These are phyloP conservation scores for Xylota sylvarum DNA, from an alignment of 2,888 invertebrate species.

Conservation along the genomic window DNA sequence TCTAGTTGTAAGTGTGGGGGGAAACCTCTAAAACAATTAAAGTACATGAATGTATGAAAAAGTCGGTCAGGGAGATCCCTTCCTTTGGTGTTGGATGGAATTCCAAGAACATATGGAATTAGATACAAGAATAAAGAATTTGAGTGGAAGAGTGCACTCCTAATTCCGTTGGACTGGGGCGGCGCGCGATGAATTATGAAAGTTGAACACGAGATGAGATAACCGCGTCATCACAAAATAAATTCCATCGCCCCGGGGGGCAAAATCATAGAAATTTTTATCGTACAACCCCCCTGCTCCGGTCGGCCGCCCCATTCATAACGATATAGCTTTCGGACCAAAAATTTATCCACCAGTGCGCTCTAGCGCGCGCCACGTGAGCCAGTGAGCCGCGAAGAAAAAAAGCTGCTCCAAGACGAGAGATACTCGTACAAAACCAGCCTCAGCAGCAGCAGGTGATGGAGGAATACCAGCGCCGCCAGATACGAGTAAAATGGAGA, in stretches of 20 bases:
- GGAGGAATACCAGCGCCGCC: slow-evolving; percentile 9
- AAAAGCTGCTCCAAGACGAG: slow-evolving; percentile 34
- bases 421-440: slow-evolving; percentile 58
- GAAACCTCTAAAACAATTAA: slow-evolving; percentile 73
- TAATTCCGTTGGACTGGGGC: slow-evolving; percentile 61
- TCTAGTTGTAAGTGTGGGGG: slow-evolving; percentile 25
- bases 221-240: slow-evolving; percentile 59
- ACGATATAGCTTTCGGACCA: slow-evolving; percentile 64
- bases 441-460: slow-evolving; percentile 63
- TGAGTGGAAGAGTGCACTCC: slow-evolving; percentile 60
- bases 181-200: slow-evolving; percentile 58
- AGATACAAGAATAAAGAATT: slow-evolving; percentile 18
- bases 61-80: slow-evolving; percentile 25
- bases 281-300: background rate
- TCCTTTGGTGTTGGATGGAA: background rate
- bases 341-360: slow-evolving; percentile 43
- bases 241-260: slow-evolving; percentile 68
- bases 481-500: slow-evolving; percentile 53
- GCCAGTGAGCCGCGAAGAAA: slow-evolving; percentile 59
- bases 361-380: slow-evolving; percentile 69
- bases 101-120: slow-evolving; percentile 54
- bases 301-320: slow-evolving; percentile 35
- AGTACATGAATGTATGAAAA: slow-evolving; percentile 60
- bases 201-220: slow-evolving; percentile 58
- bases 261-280: slow-evolving; percentile 69